Conservation (phyloP, 2,113 vertebrate genomes). For the Labrus mixtus region DNA sequence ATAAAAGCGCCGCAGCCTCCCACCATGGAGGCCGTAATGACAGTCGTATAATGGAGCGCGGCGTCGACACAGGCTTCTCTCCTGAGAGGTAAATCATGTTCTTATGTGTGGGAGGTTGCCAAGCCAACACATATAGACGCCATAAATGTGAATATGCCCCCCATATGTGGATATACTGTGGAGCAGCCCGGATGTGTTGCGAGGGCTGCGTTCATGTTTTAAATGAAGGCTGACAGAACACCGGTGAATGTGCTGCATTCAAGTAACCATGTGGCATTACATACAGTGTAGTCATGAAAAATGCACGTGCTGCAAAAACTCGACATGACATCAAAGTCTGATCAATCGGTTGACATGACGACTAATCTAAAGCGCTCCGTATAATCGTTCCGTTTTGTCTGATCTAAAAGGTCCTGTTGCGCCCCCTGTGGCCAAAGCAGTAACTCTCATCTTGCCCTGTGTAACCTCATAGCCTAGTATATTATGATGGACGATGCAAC, state of each 20-base stretch:
- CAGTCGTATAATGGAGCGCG: conserved; percentile 24
- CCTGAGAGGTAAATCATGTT: conserved; percentile 35
- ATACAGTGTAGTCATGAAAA: not conserved
- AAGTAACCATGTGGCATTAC: not conserved
- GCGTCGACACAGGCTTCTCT: conserved; percentile 6
- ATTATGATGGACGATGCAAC: too few species aligned
- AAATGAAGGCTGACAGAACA: not conserved
- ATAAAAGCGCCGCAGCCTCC: conserved; percentile 35
- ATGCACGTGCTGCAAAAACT: not conserved
- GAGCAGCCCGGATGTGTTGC: not conserved
- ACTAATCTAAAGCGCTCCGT: not conserved
- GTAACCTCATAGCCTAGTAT: too few species aligned
- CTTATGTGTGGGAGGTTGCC: conserved; percentile 35
- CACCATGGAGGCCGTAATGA: conserved; percentile 10
- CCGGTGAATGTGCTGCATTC: not conserved
- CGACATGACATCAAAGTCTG: not conserved
- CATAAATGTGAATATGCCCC: conserved; percentile 9
- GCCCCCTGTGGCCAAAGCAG: too few species aligned
- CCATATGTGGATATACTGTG: conserved; percentile 13
- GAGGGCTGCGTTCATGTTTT: not conserved
- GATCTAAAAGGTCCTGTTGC: too few species aligned
- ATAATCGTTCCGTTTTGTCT: not conserved
- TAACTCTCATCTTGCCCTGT: too few species aligned
- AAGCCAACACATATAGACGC: conserved; percentile 7
- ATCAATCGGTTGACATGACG: not conserved